These are phyloP conservation scores for Palythoa heliodiscus DNA, from an alignment of 92 coral and sea anemone genomes.

Conservation along the genomic window DNA sequence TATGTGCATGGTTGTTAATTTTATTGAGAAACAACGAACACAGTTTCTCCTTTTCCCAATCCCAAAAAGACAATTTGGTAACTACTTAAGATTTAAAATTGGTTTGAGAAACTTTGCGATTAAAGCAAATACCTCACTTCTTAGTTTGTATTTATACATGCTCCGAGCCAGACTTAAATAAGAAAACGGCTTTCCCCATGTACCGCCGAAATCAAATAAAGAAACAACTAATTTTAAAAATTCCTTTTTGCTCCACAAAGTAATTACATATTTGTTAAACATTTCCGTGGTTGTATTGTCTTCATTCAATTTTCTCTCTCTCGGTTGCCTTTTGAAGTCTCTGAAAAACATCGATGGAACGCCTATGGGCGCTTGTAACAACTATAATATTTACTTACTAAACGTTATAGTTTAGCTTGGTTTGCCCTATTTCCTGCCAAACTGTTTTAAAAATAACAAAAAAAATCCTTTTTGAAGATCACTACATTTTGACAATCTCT, in stretches of 20 bases:
- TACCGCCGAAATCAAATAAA: slow-evolving; percentile 35
- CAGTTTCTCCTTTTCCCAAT: slow-evolving; percentile 75
- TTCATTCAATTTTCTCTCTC: slow-evolving; percentile 3
- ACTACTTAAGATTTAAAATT: not conserved
- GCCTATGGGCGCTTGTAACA: not conserved
- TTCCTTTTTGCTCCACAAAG: slow-evolving; percentile 29
- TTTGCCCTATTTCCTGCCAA: not conserved
- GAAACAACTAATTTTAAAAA: slow-evolving; percentile 6
- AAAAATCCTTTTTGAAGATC: slow-evolving; percentile 23
- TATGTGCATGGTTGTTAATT: slow-evolving; percentile 68
- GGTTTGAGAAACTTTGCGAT: not conserved
- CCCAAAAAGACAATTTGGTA: slow-evolving; percentile 65
- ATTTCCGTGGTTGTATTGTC: slow-evolving; percentile 44
- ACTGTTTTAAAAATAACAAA: slow-evolving; percentile 14
- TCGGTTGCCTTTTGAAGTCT: slow-evolving; percentile 31
- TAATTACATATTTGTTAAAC: slow-evolving; percentile 84
- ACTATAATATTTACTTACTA: slow-evolving; percentile 12
- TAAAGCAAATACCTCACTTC: not conserved
- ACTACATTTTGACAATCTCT: slow-evolving; percentile 43
- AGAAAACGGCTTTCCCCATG: slow-evolving; percentile 32
- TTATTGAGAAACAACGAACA: slow-evolving; percentile 55
- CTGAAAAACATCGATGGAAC: slow-evolving; percentile 10
- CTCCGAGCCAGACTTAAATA: slow-evolving; percentile 24
- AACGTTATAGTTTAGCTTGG: not conserved
- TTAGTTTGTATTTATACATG: slow-evolving; percentile 7